These are phyloP conservation scores for Eledona agricola DNA, from an alignment of 2,888 invertebrate genomes.

Conservation along the genomic window DNA sequence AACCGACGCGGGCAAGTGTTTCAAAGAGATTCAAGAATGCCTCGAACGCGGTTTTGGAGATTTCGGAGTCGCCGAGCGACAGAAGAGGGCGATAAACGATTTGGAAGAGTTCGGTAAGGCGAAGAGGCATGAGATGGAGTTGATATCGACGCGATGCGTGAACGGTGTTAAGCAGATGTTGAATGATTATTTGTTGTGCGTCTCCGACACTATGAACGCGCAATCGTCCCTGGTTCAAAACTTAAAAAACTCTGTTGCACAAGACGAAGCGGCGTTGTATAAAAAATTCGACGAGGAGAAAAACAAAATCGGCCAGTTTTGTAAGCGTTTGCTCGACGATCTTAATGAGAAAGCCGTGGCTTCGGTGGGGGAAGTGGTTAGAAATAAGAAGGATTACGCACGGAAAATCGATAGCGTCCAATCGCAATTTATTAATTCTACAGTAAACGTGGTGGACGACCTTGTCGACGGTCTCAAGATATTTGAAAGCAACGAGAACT, in stretches of 20 bases:
- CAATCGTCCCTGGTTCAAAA: conserved; percentile 13
- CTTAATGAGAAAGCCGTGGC: neutral
- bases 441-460: conserved; percentile 5
- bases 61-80: neutral
- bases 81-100: conserved; percentile 6
- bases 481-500: conserved; percentile 7
- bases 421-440: conserved; percentile 11
- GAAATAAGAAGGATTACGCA: conserved; percentile 2
- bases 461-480: conserved; percentile 1
- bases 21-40: neutral
- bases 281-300: conserved; percentile 1
- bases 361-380: conserved; percentile 1
- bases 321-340: conserved; percentile 2
- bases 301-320: conserved; percentile 1
- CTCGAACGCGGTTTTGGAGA: neutral
- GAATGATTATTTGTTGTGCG: conserved; percentile 20
- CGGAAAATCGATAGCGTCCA: conserved; percentile 13
- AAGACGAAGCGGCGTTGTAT: conserved; percentile 2
- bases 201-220: conserved; percentile 14
- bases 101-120: conserved; percentile 12
- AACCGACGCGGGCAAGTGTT: conserved; percentile 1
- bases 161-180: conserved; percentile 11
- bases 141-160: conserved; percentile 9
- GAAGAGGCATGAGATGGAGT: conserved; percentile 13
- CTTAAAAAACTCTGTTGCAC: neutral